These are phyloP conservation scores for Coracias cyanogaster DNA, from an alignment of 2,797 vertebrate genomes.

Conservation along the genomic window DNA sequence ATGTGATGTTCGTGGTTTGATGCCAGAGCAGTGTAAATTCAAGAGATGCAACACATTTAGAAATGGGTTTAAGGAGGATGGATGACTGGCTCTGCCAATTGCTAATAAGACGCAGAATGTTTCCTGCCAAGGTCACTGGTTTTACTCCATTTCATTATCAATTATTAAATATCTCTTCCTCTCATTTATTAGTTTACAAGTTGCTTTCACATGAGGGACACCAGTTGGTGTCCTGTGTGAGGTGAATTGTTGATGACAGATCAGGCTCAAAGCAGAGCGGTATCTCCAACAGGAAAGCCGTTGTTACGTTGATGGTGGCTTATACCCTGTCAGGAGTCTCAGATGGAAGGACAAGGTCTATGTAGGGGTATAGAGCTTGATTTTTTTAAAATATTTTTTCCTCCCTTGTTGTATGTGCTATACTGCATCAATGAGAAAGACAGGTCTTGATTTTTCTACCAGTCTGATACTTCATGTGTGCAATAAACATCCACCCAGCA, in stretches of 20 bases:
- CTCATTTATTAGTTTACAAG: slow-evolving; percentile 63
- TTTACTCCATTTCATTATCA: slow-evolving; percentile 64
- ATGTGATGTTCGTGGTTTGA: background rate
- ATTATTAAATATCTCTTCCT: slow-evolving; percentile 64
- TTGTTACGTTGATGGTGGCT: background rate
- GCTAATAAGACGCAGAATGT: slow-evolving; percentile 32
- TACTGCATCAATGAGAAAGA: background rate
- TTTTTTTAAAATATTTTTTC: too few relatives aligned
- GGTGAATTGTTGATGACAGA: slow-evolving; percentile 33
- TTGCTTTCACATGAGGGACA: slow-evolving; percentile 47
- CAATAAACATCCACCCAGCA: background rate
- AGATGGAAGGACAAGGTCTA: background rate
- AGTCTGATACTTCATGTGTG: background rate
- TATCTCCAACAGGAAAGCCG: background rate
- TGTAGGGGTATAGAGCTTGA: background rate
- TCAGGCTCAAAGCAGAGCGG: background rate
- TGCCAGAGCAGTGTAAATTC: slow-evolving; percentile 28
- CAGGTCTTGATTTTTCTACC: background rate
- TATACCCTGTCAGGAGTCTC: background rate
- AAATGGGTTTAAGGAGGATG: slow-evolving; percentile 42
- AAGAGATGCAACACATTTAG: background rate
- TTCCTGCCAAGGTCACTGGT: slow-evolving; percentile 61
- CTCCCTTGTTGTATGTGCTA: background rate
- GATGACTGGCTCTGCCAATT: slow-evolving; percentile 47
- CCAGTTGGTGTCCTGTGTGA: slow-evolving; percentile 8